Percentiles rank a stretch among this genome's conserved stretches.
These are phyloP conservation scores for Mormyrus proboscirostris DNA, from an alignment of 2,797 vertebrate genomes.

Conservation along the genomic window DNA sequence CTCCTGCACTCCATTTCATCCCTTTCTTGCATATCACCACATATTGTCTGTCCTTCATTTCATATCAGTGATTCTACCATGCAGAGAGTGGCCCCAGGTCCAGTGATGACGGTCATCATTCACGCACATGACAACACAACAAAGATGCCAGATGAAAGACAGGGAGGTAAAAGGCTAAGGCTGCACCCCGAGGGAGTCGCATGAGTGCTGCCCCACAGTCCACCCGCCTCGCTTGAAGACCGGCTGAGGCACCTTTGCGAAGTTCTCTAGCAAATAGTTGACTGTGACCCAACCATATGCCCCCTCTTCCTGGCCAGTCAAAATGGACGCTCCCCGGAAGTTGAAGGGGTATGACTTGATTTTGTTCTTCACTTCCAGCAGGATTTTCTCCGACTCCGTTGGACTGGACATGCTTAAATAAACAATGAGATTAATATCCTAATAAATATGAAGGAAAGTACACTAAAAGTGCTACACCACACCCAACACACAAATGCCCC, in stretches of 20 bases:
- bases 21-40: not conserved
- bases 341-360: constrained; percentile 67
- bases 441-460: not conserved
- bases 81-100: not conserved
- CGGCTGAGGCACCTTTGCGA: constrained; percentile 68
- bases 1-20: not conserved
- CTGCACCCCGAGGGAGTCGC: not conserved
- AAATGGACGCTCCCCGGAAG: constrained; percentile 68
- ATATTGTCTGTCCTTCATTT: not conserved
- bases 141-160: not conserved
- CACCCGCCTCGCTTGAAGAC: not conserved
- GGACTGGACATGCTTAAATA: constrained; percentile 46
- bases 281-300: constrained; percentile 83
- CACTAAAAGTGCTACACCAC: not conserved
- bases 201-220: not conserved
- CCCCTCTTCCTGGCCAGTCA: constrained; percentile 73
- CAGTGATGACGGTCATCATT: not conserved
- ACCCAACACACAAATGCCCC: not conserved
- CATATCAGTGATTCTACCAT: not conserved
- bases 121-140: not conserved
- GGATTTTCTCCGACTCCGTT: constrained; percentile 46
- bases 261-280: constrained; percentile 79
- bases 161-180: not conserved
- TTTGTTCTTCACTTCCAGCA: constrained; percentile 60
- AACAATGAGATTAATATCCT: not conserved